Conservation (phyloP, 2,888 invertebrate species). For the Glaucopsyche alexis region DNA sequence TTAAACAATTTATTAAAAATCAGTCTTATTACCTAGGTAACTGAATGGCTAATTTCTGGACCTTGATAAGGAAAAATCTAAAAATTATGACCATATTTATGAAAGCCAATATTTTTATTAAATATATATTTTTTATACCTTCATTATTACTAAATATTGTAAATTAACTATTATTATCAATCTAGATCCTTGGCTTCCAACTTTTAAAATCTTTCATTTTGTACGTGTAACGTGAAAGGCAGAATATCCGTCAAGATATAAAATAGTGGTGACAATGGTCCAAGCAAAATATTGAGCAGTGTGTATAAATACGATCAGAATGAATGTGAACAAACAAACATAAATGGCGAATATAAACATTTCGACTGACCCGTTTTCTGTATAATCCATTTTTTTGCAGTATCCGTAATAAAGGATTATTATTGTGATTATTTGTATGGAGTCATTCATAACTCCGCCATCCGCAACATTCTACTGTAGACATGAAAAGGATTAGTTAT, state of each 20-base stretch:
- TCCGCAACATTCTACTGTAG: constrained; percentile 18
- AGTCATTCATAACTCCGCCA: constrained; percentile 19
- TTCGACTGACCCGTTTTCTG: constrained; percentile 50
- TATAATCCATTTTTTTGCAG: constrained; percentile 47
- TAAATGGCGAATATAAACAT: constrained; percentile 59
- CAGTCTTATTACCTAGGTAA: no score
- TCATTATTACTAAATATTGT: not conserved
- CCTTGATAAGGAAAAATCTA: no score
- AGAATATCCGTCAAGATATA: not conserved
- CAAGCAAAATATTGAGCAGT: constrained; percentile 48
- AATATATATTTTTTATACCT: not conserved
- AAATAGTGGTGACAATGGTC: constrained; percentile 19
- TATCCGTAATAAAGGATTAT: constrained; percentile 43
- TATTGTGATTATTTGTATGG: constrained; percentile 28
- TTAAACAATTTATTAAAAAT: no score
- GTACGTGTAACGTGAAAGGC: not conserved
- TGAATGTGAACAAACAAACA: constrained; percentile 73
- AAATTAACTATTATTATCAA: not conserved
- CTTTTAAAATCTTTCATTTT: not conserved
- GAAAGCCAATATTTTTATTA: no score
- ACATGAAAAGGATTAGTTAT: constrained; percentile 27
- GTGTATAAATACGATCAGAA: constrained; percentile 69
- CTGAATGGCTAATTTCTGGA: no score
- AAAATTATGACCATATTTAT: no score
- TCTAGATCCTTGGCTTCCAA: not conserved